Evolutionary conservation across 2,888 invertebrate genomes (phyloP).

Genomic region (Aspidiotus destructor): DNA sequence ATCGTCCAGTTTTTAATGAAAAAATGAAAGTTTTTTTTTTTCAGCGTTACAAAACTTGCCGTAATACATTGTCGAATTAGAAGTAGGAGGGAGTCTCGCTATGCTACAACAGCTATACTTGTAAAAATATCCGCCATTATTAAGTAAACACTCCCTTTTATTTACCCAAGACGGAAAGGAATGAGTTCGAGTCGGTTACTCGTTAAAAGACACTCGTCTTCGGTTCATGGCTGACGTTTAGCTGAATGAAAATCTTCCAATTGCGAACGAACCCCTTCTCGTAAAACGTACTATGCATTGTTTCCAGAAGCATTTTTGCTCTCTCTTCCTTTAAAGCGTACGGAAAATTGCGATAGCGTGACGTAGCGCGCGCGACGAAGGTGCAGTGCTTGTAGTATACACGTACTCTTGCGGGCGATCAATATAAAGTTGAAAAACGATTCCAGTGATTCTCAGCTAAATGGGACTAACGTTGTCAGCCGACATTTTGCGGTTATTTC

Average conservation of each 20-base stretch:
- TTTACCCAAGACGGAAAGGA: conserved; percentile 28
- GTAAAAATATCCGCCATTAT: conserved; percentile 33
- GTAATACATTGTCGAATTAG: conserved; percentile 26
- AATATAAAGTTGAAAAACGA: conserved; percentile 32
- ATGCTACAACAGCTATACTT: neutral
- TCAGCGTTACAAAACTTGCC: conserved; percentile 21
- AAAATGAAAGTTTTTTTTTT: conserved; percentile 5
- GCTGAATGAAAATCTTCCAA: conserved; percentile 30
- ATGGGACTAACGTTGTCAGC: neutral
- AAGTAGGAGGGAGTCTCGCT: conserved; percentile 29
- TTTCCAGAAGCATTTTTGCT: conserved; percentile 6
- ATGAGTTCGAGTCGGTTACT: conserved; percentile 32
- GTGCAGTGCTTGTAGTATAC: neutral
- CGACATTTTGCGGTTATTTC: no score
- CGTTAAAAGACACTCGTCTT: conserved; percentile 33
- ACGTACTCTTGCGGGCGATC: conserved; percentile 21
- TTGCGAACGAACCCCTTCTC: conserved; percentile 9
- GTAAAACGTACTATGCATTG: conserved; percentile 3
- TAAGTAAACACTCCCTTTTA: conserved; percentile 33
- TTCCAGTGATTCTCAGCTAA: conserved; percentile 25
- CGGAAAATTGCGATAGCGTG: conserved; percentile 27
- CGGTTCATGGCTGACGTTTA: conserved; percentile 32
- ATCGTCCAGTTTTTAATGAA: conserved; percentile 22
- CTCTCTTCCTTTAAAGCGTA: conserved; percentile 5
- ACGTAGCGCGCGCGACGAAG: conserved; percentile 7